These are phyloP conservation scores for Ommatoiulus sabulosus DNA, from an alignment of 2,888 invertebrate genomes.

Conservation along the genomic window DNA sequence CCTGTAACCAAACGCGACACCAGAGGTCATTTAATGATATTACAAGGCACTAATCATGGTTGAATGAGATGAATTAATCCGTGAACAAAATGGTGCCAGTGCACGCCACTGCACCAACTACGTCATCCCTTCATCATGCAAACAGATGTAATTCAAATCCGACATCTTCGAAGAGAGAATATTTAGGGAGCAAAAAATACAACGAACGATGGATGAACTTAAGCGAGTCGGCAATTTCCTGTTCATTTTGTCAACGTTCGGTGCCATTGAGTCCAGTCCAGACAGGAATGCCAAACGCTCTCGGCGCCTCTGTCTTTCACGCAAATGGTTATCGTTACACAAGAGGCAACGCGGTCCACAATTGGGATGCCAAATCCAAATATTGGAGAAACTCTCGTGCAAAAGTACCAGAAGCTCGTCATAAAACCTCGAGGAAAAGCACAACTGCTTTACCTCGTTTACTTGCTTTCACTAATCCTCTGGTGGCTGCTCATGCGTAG, in stretches of 20 bases:
- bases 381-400: neutral
- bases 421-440: neutral
- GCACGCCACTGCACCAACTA: neutral
- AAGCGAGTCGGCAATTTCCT: conserved; percentile 45
- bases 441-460: neutral
- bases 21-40: conserved; percentile 14
- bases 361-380: neutral
- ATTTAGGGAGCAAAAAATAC: neutral
- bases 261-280: conserved; percentile 49
- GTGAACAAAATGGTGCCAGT: neutral
- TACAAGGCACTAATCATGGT: neutral
- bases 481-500: neutral
- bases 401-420: neutral
- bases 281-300: conserved; percentile 27
- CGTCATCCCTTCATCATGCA: neutral
- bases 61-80: neutral
- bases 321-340: conserved; percentile 31
- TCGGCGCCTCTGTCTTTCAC: conserved; percentile 49
- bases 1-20: neutral
- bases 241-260: conserved; percentile 30
- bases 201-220: neutral
- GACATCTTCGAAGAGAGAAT: neutral
- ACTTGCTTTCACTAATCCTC: neutral
- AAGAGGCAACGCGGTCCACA: neutral
- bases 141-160: conserved; percentile 10